Evolutionary conservation across 2,113 vertebrate genomes (phyloP).

Genomic region (Leuciscus idus): DNA sequence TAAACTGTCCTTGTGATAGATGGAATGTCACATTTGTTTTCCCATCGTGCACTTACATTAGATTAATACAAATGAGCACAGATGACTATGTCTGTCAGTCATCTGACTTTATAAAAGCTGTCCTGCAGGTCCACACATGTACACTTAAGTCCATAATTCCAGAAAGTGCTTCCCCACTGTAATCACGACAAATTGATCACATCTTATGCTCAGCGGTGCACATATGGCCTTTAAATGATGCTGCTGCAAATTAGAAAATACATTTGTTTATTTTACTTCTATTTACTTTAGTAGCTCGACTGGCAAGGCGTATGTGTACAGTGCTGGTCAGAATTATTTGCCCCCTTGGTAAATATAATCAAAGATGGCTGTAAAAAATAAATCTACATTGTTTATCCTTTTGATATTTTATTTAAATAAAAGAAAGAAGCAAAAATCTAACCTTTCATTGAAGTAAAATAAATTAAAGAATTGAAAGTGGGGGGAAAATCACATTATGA

Average conservation of each 20-base stretch:
- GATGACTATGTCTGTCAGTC: constrained; percentile 6
- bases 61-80: constrained; percentile 12
- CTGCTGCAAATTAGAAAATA: background rate
- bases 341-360: too few relatives aligned
- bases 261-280: background rate
- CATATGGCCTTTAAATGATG: background rate
- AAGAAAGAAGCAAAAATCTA: too few relatives aligned
- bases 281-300: too few relatives aligned
- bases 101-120: constrained; percentile 10
- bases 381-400: too few relatives aligned
- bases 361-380: too few relatives aligned
- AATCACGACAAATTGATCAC: background rate
- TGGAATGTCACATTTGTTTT: constrained; percentile 16
- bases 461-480: too few relatives aligned
- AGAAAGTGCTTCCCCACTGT: background rate
- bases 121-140: constrained; percentile 6
- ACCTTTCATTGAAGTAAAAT: too few relatives aligned
- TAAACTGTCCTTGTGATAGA: background rate
- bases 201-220: background rate
- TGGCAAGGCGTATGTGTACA: too few relatives aligned
- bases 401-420: too few relatives aligned
- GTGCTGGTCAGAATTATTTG: too few relatives aligned
- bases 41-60: background rate
- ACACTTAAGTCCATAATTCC: background rate
- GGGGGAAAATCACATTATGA: too few relatives aligned